Evolutionary conservation across 64 coral and sea anemone genomes (phyloP).

Genomic region (Platygyra sinensis): DNA sequence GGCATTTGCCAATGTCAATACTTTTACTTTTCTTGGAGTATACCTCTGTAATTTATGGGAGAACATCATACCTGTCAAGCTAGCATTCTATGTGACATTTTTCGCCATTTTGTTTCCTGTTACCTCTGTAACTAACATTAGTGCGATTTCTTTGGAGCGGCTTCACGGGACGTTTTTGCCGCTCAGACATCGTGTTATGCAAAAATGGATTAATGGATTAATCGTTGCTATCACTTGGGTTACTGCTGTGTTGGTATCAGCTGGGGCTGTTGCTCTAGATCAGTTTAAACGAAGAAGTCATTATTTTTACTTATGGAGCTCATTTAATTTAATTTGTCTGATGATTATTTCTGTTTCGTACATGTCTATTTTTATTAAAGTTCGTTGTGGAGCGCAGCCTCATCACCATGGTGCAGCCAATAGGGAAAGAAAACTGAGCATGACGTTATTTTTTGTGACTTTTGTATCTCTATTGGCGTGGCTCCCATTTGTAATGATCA

Average conservation of each 20-base stretch:
- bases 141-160: not conserved
- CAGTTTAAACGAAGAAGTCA: not conserved
- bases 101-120: not conserved
- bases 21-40: not conserved
- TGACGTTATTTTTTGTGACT: not conserved
- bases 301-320: not conserved
- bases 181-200: not conserved
- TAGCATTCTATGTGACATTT: not conserved
- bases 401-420: not conserved
- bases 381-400: not conserved
- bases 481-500: not conserved
- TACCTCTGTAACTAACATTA: not conserved
- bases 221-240: not conserved
- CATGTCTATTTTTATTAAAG: not conserved
- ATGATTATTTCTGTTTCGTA: not conserved
- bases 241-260: not conserved
- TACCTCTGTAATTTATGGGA: not conserved
- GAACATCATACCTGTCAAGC: not conserved
- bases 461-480: not conserved
- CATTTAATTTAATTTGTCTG: not conserved
- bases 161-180: not conserved
- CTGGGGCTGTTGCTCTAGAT: not conserved
- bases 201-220: not conserved
- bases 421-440: constrained; percentile 14
- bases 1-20: not conserved